These are phyloP conservation scores for Choristoneura fumiferana DNA, from an alignment of 1,140 invertebrate species.

Conservation along the genomic window DNA sequence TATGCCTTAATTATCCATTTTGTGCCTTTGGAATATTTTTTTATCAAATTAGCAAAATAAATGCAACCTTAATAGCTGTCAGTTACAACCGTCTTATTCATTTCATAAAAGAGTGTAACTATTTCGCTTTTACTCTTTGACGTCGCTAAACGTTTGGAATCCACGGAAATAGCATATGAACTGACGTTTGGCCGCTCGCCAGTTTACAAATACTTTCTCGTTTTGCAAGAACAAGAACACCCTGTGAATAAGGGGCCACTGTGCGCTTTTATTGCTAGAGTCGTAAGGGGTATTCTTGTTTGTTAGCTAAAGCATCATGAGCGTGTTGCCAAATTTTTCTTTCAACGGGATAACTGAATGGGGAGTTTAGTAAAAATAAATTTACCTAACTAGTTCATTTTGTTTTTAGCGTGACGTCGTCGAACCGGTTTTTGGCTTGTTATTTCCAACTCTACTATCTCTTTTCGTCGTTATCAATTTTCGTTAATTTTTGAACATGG, in stretches of 20 bases:
- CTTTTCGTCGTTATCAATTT: no score
- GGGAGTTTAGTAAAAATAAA: conserved; percentile 4
- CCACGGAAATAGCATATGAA: conserved; percentile 32
- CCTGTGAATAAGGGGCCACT: not conserved
- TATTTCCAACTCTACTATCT: no score
- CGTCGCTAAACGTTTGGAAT: conserved; percentile 12
- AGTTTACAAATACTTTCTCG: conserved; percentile 19
- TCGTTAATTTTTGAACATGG: no score
- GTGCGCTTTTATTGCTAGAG: not conserved
- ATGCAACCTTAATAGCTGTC: no score
- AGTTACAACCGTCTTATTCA: no score
- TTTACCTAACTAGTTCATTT: not conserved
- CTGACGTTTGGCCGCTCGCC: conserved; percentile 25
- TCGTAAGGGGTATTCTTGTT: not conserved
- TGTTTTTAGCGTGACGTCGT: no score
- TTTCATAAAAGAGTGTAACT: no score
- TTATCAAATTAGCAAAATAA: no score
- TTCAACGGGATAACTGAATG: conserved; percentile 11
- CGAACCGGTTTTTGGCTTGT: no score
- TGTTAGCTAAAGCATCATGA: not conserved
- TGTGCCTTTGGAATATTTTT: no score
- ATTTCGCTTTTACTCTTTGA: not conserved
- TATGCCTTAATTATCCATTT: no score
- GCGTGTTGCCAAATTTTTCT: conserved; percentile 6
- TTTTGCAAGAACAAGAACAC: conserved; percentile 15